Conservation (phyloP, 2,797 vertebrate species). For the Hemibagrus guttatus region DNA sequence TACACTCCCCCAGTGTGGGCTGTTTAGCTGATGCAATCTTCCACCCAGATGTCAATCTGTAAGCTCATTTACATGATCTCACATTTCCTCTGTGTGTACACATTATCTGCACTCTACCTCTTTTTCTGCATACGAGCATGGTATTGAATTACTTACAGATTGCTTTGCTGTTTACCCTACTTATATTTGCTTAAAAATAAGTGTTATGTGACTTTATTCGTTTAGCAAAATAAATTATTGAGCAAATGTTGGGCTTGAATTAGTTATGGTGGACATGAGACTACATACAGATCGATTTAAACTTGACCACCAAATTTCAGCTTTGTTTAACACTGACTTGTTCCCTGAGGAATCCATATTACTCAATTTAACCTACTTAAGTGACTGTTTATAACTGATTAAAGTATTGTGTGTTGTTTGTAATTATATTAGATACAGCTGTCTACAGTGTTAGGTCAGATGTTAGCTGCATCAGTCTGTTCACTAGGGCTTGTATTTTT, state of each 20-base stretch:
- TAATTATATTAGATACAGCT: background rate
- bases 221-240: background rate
- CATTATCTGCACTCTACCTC: background rate
- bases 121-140: background rate
- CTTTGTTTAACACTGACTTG: background rate
- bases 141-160: background rate
- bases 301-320: background rate
- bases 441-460: background rate
- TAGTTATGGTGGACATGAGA: background rate
- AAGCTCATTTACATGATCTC: conserved; percentile 35
- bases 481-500: background rate
- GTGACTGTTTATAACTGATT: background rate
- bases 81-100: conserved; percentile 1
- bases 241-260: background rate
- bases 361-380: background rate
- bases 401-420: background rate
- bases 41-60: conserved; percentile 59
- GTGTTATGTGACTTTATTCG: background rate
- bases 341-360: background rate
- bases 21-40: conserved; percentile 70
- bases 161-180: background rate
- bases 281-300: background rate
- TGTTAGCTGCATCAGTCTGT: background rate
- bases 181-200: background rate
- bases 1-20: conserved; percentile 48